Base-by-base conservation (phyloP, 1,140 invertebrate species). In the Bombus superbus region DNA sequence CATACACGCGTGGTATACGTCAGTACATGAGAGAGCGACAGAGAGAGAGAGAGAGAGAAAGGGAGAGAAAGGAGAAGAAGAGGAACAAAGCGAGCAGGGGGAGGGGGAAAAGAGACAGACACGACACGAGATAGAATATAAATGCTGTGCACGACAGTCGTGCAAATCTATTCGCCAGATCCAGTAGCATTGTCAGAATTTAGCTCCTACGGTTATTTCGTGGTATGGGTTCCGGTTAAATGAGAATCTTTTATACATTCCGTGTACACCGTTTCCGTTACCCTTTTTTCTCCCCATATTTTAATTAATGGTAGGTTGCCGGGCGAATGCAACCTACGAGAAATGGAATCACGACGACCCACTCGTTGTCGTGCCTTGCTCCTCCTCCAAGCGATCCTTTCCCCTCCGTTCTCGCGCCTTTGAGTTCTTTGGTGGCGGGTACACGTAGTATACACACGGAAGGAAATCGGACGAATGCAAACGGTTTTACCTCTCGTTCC, bases 241-340 rank as follows among this genome's bases (percentile, higher is more conserved):
- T 89, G 92, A 92, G 90, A 90, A 91, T 92, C 91, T 92, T 92
- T 92, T 92, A 92, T 92, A 92, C 86, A 92, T 91, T 89, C 89
- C 88, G 80, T 87, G 86, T 92, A 91, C 76, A 73, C 73, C 84
- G 81, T 89, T 90, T 91, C 88, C 89, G 91, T 89, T 89, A 91
- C 72, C 76, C 87, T 82, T 88, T 90, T 89, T 86, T 88, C n/a
- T 89, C 68, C 84, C 84, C 89, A 92, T 92, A 92, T 92, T 92
- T 92, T 92, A 92, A 92, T 92, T 92, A 92, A 92, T 92, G 89
- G 86, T 85, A 85, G 88, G 81, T 89, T 85, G 80, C 83, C 87
- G 79, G 53, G 78, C 83, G 90, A 88, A 91, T 85, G 88, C 85
- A 86, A 85, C 85, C 78, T 74, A 86, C 90, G 81, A 87, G 86